These are phyloP conservation scores for Aphelinus certus DNA, from an alignment of 1,140 invertebrate genomes.

Conservation along the genomic window DNA sequence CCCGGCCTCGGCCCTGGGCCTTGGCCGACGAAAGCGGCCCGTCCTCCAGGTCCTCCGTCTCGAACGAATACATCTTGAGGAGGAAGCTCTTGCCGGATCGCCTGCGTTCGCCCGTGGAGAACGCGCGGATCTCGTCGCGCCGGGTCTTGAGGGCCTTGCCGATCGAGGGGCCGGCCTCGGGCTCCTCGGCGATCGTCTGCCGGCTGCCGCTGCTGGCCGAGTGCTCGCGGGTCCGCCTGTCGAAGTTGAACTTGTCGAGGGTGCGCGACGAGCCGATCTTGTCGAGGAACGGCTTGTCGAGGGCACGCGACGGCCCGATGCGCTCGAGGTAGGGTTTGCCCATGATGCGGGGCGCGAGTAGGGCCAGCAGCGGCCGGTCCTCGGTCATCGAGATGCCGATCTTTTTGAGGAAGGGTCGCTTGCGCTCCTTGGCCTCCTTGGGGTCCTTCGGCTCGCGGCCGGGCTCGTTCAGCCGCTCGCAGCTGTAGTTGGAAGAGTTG, in stretches of 20 bases:
- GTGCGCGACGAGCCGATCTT: constrained; percentile 63
- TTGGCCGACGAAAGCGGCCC: constrained; percentile 34
- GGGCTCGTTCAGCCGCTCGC: constrained; percentile 55
- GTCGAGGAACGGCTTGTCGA: constrained; percentile 56
- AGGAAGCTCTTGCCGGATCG: constrained; percentile 57
- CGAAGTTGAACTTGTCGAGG: constrained; percentile 60
- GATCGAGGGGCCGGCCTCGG: background rate
- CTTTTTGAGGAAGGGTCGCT: constrained; percentile 59
- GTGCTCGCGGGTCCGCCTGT: constrained; percentile 36
- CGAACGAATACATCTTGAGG: constrained; percentile 62
- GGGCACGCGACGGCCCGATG: constrained; percentile 59
- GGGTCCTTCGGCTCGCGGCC: constrained; percentile 41
- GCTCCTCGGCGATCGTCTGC: background rate
- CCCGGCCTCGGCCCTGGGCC: constrained; percentile 34
- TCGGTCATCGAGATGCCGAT: constrained; percentile 63
- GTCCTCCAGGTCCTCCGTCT: constrained; percentile 60
- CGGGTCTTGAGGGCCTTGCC: background rate
- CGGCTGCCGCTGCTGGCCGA: background rate
- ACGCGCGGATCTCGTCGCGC: constrained; percentile 34
- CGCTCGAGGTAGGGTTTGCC: constrained; percentile 63
- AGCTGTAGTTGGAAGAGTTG: constrained; percentile 61
- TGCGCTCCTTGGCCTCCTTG: constrained; percentile 54
- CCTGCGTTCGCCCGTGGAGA: constrained; percentile 43
- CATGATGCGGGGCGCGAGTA: constrained; percentile 56
- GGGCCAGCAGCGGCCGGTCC: constrained; percentile 58